These are phyloP conservation scores for Drosophila saltans DNA, from an alignment of 1,140 invertebrate species.

Conservation along the genomic window DNA sequence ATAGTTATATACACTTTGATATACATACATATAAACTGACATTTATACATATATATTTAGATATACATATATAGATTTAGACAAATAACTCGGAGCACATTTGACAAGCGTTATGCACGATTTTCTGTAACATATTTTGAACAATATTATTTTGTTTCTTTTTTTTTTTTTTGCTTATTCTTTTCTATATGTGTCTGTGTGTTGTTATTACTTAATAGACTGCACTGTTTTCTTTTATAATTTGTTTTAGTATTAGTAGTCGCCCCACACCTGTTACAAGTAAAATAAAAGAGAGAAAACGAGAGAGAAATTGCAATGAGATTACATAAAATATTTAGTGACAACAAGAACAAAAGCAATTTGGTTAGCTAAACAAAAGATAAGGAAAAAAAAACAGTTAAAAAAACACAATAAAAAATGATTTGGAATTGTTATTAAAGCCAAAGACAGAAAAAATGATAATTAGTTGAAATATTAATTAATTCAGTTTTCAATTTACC, in stretches of 20 bases:
- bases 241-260: conserved; percentile 74
- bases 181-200: conserved; percentile 38
- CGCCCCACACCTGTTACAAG: conserved; percentile 83
- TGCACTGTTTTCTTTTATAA: conserved; percentile 41
- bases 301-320: conserved; percentile 54
- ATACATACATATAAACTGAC: conserved; percentile 53
- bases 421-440: conserved; percentile 56
- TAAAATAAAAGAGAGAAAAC: conserved; percentile 54
- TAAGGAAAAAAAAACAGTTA: conserved; percentile 26
- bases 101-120: conserved; percentile 47
- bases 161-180: neutral
- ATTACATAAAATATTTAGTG: conserved; percentile 64
- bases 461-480: neutral
- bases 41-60: conserved; percentile 48
- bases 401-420: conserved; percentile 31
- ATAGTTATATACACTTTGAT: conserved; percentile 55
- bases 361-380: conserved; percentile 28
- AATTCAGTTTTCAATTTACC: conserved; percentile 86
- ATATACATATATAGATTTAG: conserved; percentile 47
- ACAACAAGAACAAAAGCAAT: conserved; percentile 44
- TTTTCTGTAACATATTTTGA: conserved; percentile 48
- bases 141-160: conserved; percentile 52
- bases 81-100: conserved; percentile 56
- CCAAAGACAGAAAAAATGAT: conserved; percentile 41
- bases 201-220: conserved; percentile 65